Conservation (phyloP, 1,140 invertebrate species). For the Thaumetopoea pityocampa region DNA sequence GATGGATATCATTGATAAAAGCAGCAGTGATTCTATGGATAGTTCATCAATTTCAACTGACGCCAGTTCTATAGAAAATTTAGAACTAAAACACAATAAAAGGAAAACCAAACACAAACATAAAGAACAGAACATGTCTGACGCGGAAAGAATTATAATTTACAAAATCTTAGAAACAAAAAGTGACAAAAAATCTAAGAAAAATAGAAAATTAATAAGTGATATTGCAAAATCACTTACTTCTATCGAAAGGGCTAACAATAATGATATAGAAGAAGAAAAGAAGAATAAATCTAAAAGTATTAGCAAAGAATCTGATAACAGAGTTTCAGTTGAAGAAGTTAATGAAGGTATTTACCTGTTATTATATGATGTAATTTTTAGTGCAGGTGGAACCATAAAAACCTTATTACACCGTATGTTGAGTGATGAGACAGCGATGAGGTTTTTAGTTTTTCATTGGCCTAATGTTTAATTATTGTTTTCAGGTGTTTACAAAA, state of each 20-base stretch:
- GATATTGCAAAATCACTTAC: conserved; percentile 19
- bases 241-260: conserved; percentile 7
- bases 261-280: conserved; percentile 20
- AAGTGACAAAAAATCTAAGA: conserved; percentile 30
- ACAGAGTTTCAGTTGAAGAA: conserved; percentile 31
- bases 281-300: background rate
- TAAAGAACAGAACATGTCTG: conserved; percentile 26
- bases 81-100: conserved; percentile 17
- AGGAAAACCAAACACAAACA: conserved; percentile 12
- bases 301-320: conserved; percentile 7
- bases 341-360: conserved; percentile 34
- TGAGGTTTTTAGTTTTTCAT: no score
- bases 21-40: conserved; percentile 28
- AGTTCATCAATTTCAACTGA: conserved; percentile 31
- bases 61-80: conserved; percentile 39
- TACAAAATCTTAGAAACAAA: conserved; percentile 57
- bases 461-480: conserved; percentile 16
- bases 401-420: no score
- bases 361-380: background rate
- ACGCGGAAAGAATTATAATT: conserved; percentile 59
- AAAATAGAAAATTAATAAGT: conserved; percentile 20
- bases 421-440: no score
- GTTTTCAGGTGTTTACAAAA: conserved; percentile 58
- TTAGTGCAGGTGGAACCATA: no score
- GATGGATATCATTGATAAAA: conserved; percentile 38